These are phyloP conservation scores for Urophycis tenuis DNA, from an alignment of 2,797 vertebrate species.

Conservation along the genomic window DNA sequence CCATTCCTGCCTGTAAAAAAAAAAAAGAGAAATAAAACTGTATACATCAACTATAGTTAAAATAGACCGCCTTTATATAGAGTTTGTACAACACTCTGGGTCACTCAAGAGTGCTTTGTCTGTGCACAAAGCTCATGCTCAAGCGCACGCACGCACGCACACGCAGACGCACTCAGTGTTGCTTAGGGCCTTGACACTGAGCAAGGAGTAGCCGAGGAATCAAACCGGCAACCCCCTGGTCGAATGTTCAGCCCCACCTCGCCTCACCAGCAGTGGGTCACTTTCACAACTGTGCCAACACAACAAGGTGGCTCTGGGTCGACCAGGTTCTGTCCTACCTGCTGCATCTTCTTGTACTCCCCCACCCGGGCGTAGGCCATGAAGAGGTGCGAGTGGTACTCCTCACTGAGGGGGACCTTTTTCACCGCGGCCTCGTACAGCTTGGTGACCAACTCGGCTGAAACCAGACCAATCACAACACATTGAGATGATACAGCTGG, in stretches of 20 bases:
- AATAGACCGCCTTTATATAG: neutral
- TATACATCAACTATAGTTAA: neutral
- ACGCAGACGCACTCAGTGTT: neutral
- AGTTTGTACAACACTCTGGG: neutral
- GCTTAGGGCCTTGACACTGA: no score
- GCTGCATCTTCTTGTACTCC: slow-evolving; percentile 99
- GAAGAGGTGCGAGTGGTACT: slow-evolving; percentile 98
- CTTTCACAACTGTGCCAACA: no score
- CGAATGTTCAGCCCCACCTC: no score
- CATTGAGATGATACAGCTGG: no score
- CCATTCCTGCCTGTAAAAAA: slow-evolving; percentile 89
- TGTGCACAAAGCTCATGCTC: no score
- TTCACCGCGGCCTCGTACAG: slow-evolving; percentile 95
- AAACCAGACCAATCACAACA: slow-evolving; percentile 21
- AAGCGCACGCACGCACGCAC: no score
- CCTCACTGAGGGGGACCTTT: slow-evolving; percentile 94
- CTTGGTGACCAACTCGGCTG: slow-evolving; percentile 96
- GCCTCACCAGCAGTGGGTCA: no score
- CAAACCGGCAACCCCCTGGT: no score
- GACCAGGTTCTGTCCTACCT: slow-evolving; percentile 67
- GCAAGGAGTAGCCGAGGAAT: no score
- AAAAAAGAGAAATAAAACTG: neutral
- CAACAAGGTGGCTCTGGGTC: neutral
- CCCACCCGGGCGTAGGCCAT: slow-evolving; percentile 97
- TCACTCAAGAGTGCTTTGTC: no score